Percentiles rank a stretch among this genome's conserved stretches.
phyloP scores from a whole-genome alignment of 2,113 vertebrate genomes.

The Zingel zingel region DNA sequence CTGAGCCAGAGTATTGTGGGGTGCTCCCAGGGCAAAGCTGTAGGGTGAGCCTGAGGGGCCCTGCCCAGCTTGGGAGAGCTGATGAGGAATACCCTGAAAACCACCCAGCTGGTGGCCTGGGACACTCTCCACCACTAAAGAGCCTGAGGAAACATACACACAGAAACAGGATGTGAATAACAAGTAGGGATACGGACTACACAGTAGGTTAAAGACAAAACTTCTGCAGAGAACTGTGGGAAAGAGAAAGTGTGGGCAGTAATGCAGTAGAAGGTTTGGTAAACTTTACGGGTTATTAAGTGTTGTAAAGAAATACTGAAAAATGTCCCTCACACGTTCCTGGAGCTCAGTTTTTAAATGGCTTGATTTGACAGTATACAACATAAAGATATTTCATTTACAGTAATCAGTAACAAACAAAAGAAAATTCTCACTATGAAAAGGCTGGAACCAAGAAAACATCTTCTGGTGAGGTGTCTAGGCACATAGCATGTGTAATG shows the following conservation, averaged over 20 bases:
- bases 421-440: background rate
- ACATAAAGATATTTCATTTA: background rate
- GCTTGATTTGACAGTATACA: slow-evolving; percentile 12
- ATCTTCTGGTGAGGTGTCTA: too few relatives aligned
- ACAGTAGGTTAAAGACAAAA: slow-evolving; percentile 17
- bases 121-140: slow-evolving; percentile 78
- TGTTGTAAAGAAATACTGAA: background rate
- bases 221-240: background rate
- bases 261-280: background rate
- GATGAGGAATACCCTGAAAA: slow-evolving; percentile 73
- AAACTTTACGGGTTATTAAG: background rate
- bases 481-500: too few relatives aligned
- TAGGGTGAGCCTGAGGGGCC: slow-evolving; percentile 65
- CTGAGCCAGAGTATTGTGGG: slow-evolving; percentile 80
- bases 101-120: slow-evolving; percentile 68
- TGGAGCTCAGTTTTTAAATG: background rate
- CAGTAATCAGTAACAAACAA: background rate
- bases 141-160: slow-evolving; percentile 69
- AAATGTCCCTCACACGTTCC: background rate
- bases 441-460: background rate
- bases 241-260: background rate
- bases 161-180: slow-evolving; percentile 39
- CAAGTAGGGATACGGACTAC: slow-evolving; percentile 15
- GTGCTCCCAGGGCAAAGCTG: slow-evolving; percentile 45
- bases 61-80: slow-evolving; percentile 60